Base-by-base conservation (phyloP, 2,888 invertebrate genomes). In the Mayetiola destructor region DNA sequence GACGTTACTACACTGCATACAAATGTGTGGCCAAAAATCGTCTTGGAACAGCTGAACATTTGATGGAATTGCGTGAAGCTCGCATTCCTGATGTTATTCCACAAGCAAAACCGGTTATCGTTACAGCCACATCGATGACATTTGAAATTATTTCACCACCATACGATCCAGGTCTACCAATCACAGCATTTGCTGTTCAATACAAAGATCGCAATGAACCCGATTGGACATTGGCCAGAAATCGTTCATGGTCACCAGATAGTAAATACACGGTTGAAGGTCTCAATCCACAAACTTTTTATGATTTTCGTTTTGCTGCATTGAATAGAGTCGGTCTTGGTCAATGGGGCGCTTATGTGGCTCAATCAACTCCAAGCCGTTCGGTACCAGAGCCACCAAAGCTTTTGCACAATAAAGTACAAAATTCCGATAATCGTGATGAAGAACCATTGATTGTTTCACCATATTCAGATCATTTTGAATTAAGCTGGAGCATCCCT, bases 61-160 rank as follows among this genome's bases (percentile, higher is more conserved):
- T 74, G n/a, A 82, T 89, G 64, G 79, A 82, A 59, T 73, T 92
- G 60, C 79, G 80, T 63, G 81, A 88, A 69, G 92, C 88, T 0
- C 77, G 76, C 53, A 77, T 78, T 1, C 93, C 92, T 0, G 77
- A 77, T 3, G 71, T 76, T 16, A 76, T 91, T 10, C 70, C 66
- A 4, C 77, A 86, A 70, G 84, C 80, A 0, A 79, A 76, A 62
- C 78, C 85, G 64, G 78, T 79, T 59, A 79, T 79, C 59, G 75
- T 86, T 30, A 89, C 88, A 0, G 91, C 92, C 0, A 91, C 91
- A 4, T 88, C 89, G 9, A 82, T 91, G 48, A 82, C 82, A 56
- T 92, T 91, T 69, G 79, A 78, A 53, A 82, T 93, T 56, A 75
- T 81, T 2, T 85, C 85, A 0, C 91, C 91, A 0, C 73, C 80